These are phyloP conservation scores for Cephus cinctus DNA, from an alignment of 1,140 invertebrate genomes.

Conservation along the genomic window DNA sequence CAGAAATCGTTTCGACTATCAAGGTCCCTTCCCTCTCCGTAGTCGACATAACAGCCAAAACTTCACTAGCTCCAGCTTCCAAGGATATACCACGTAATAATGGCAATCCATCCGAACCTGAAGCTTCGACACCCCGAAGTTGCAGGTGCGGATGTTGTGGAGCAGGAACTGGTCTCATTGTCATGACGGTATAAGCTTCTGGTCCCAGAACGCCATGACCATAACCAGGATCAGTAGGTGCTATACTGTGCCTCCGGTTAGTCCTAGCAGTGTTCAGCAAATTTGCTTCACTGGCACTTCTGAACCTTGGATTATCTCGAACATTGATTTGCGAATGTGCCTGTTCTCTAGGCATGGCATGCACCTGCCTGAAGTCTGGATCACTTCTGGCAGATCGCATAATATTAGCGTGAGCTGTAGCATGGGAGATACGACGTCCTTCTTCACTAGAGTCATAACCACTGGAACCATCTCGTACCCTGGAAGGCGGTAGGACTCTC, in stretches of 20 bases:
- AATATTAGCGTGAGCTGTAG: slow-evolving; percentile 14
- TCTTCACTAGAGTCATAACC: slow-evolving; percentile 83
- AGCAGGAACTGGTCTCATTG: slow-evolving; percentile 42
- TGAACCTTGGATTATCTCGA: slow-evolving; percentile 58
- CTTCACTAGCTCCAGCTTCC: slow-evolving; percentile 86
- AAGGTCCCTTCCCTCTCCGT: slow-evolving; percentile 53
- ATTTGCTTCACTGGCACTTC: slow-evolving; percentile 75
- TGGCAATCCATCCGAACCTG: slow-evolving; percentile 42
- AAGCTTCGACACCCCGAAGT: slow-evolving; percentile 61
- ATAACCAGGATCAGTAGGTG: slow-evolving; percentile 61
- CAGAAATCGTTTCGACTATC: slow-evolving; percentile 79
- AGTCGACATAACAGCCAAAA: slow-evolving; percentile 87
- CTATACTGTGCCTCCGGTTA: slow-evolving; percentile 65
- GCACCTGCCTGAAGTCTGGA: slow-evolving; percentile 70
- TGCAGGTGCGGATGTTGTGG: slow-evolving; percentile 66
- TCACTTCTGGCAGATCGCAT: slow-evolving; percentile 64
- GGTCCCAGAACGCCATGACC: slow-evolving; percentile 38
- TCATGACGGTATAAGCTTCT: slow-evolving; percentile 32
- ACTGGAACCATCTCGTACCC: slow-evolving; percentile 67
- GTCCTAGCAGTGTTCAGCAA: slow-evolving; percentile 56
- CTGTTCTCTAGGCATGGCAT: slow-evolving; percentile 49
- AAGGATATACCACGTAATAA: slow-evolving; percentile 73
- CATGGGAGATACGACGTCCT: slow-evolving; percentile 47
- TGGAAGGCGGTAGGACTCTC: slow-evolving; percentile 77
- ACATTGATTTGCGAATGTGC: slow-evolving; percentile 49